A percentile compares a stretch with the other conserved stretches of the same genome.
Evolutionary conservation across 2,888 invertebrate species (phyloP).

Genomic region (Clistopyga incitator): DNA sequence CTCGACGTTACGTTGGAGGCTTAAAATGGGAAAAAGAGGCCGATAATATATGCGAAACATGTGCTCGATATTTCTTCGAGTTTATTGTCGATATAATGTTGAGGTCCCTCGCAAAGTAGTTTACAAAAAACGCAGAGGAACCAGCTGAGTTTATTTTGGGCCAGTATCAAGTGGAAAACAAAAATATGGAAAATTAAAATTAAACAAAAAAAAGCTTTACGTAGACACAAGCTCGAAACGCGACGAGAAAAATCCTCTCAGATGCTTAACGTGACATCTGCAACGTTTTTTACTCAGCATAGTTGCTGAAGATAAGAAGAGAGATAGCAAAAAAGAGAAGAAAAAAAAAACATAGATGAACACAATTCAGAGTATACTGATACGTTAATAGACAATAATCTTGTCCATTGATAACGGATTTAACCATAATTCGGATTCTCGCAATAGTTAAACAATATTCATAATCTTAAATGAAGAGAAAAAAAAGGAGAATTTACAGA

Average conservation of each 20-base stretch:
- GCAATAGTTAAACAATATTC: slow-evolving; percentile 43
- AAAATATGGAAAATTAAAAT: not conserved
- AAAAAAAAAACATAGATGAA: slow-evolving; percentile 31
- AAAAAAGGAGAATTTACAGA: slow-evolving; percentile 56
- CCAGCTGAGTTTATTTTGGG: slow-evolving; percentile 1
- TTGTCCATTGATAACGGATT: slow-evolving; percentile 61
- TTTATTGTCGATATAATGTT: slow-evolving; percentile 1
- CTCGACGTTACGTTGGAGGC: slow-evolving; percentile 13
- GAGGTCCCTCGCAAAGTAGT: slow-evolving; percentile 7
- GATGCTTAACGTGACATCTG: slow-evolving; percentile 12
- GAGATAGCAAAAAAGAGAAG: slow-evolving; percentile 31
- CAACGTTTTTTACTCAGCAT: slow-evolving; percentile 14
- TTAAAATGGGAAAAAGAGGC: slow-evolving; percentile 8
- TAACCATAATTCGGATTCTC: slow-evolving; percentile 34
- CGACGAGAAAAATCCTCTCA: slow-evolving; percentile 57
- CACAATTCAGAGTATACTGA: slow-evolving; percentile 40
- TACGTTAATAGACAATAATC: slow-evolving; percentile 69
- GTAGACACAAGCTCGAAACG: slow-evolving; percentile 46
- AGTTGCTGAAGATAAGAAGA: not conserved
- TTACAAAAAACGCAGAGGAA: slow-evolving; percentile 4
- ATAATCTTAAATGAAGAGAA: slow-evolving; percentile 38
- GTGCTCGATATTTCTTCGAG: slow-evolving; percentile 1
- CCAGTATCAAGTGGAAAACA: slow-evolving; percentile 18
- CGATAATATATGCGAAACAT: slow-evolving; percentile 12
- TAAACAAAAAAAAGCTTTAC: slow-evolving; percentile 20